Base-by-base conservation (phyloP, 2,113 vertebrate species). In the Mesitornis unicolor region DNA sequence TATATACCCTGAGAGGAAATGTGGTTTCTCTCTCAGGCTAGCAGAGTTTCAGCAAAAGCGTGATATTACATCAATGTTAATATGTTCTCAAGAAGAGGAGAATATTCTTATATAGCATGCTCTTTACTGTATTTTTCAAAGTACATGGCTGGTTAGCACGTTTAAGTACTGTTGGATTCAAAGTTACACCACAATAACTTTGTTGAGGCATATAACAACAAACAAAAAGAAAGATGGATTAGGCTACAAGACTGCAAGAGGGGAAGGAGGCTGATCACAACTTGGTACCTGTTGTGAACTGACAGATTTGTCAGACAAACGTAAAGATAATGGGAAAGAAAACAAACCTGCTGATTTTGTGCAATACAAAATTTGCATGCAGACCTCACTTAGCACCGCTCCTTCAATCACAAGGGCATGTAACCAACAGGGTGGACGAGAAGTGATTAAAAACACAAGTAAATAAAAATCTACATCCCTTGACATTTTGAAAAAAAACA, bases 401-500 rank as follows among this genome's bases (percentile, higher is more conserved):
- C 40, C 84, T 89, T 89, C 93, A 81, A 54, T 65, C 94, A 93
- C 74, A 63, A 90, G 82, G 84, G 89, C 64, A 48, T 31, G 56
- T 43, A 83, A 50, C 36, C 61, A 80, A 48, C 1, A 33, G 87
- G 26, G 61, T 79, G 74, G 90, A 64, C 61, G 57, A 56, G 79
- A 56, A 86, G 36, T 3, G 11, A 87, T 51, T 83, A 47, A 63
- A 90, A 77, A 3, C 31, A 90, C 42, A 54, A 85, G 65, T 53
- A 88, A 94, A 95, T 94, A 96, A 93, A 94, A 93, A 87, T 89
- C 84, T 85, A 50, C 93, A 76, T 95, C 89, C 77, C 93, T 61
- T 97, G 96, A 96, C 97, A 97, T 97, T 98, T 95, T 63, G 67
- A 63, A 64, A 93, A 93, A 92, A 86, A 22, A 6, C 54, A 33